Evolutionary conservation across 2,113 vertebrate species (phyloP).

Genomic region (Triplophysa siluroides): DNA sequence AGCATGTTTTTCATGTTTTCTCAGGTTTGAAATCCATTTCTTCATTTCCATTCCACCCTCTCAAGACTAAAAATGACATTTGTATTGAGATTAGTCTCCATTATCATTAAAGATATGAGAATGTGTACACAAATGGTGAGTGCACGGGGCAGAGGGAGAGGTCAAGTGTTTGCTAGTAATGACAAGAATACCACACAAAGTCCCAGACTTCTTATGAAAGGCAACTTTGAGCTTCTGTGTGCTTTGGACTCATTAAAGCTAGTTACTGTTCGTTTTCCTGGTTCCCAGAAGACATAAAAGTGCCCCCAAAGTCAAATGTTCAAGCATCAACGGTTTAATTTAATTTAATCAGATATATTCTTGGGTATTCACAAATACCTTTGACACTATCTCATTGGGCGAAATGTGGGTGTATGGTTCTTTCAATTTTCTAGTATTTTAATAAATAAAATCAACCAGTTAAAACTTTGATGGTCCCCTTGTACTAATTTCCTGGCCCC

Average conservation of each 20-base stretch:
- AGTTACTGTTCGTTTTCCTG: conserved; percentile 22
- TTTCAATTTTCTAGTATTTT: conserved; percentile 12
- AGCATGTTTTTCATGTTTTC: conserved; percentile 38
- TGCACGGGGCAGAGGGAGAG: conserved; percentile 50
- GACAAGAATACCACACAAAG: conserved; percentile 29
- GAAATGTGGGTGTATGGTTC: neutral
- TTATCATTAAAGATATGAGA: conserved; percentile 50
- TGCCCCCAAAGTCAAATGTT: conserved; percentile 2
- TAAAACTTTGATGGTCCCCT: conserved; percentile 13
- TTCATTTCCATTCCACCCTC: conserved; percentile 41
- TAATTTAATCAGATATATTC: conserved; percentile 36
- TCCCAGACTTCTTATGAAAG: neutral
- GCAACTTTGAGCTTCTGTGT: conserved; percentile 5
- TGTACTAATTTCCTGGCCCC: conserved; percentile 27
- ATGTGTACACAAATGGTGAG: conserved; percentile 60
- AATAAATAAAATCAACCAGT: conserved; percentile 30
- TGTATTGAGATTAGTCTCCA: conserved; percentile 63
- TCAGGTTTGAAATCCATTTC: conserved; percentile 35
- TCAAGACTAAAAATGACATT: conserved; percentile 59
- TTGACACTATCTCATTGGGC: conserved; percentile 29
- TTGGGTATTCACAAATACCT: conserved; percentile 19
- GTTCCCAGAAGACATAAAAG: conserved; percentile 20
- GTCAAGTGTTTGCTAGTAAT: conserved; percentile 16
- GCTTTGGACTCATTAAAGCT: conserved; percentile 10
- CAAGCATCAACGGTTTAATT: conserved; percentile 18